phyloP scores from a whole-genome alignment of 2,888 invertebrate species.

The Drosophila histrio region DNA sequence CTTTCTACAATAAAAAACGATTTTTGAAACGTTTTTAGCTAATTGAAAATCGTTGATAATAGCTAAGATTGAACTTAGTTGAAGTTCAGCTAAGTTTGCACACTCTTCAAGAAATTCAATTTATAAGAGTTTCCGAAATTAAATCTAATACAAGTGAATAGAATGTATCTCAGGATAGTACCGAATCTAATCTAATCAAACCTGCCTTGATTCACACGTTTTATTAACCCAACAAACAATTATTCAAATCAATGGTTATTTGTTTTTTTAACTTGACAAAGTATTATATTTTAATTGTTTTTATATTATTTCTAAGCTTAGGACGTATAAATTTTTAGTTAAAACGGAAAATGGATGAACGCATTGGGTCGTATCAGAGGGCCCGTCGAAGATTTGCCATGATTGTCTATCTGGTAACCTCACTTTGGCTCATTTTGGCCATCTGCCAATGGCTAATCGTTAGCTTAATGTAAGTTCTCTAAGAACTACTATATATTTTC shows the following conservation, averaged over 20 bases:
- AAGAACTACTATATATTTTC: neutral
- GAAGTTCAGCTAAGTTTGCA: neutral
- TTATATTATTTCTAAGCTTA: neutral
- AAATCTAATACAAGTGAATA: too few species aligned
- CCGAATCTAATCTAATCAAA: slow-evolving; percentile 9
- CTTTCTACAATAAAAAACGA: neutral
- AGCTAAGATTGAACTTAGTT: too few species aligned
- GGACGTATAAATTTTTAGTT: slow-evolving; percentile 1
- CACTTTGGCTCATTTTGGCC: slow-evolving; percentile 50
- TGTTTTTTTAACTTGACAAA: neutral
- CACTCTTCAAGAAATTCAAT: neutral
- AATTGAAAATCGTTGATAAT: too few species aligned
- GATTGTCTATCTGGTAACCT: slow-evolving; percentile 56
- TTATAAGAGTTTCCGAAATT: neutral
- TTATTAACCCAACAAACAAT: neutral
- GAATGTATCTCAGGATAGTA: too few species aligned
- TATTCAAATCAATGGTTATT: neutral
- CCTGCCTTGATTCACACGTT: slow-evolving; percentile 10
- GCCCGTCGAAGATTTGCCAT: slow-evolving; percentile 64
- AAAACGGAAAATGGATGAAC: slow-evolving; percentile 20
- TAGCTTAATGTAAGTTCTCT: slow-evolving; percentile 47
- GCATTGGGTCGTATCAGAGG: slow-evolving; percentile 42
- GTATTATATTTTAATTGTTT: neutral
- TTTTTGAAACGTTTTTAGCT: neutral
- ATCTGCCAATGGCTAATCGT: slow-evolving; percentile 62